Base-by-base conservation (phyloP, 2,113 vertebrate species). In the Syngnathoides biaculeatus region DNA sequence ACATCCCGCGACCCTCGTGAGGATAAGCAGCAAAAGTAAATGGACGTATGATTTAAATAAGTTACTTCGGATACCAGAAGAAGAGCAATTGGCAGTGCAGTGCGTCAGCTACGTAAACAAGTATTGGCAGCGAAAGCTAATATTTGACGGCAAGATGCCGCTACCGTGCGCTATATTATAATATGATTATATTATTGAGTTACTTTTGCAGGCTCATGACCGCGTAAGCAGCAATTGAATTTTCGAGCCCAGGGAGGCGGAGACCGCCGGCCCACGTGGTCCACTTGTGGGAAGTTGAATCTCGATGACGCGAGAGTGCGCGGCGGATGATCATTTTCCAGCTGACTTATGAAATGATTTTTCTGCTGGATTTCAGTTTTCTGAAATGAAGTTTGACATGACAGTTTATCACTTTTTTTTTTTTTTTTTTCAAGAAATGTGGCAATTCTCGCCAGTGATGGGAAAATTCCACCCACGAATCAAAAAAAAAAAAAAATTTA, bases 171-270 rank as follows among this genome's bases (percentile, higher is more conserved):
- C 27, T 13, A 38, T 47, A 47, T 50, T 30, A 27, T 64, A 45
- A 64, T 50, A 50, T 50, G 22, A 48, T 50, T 35, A 64, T 64
- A 48, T 48, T 64, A 64, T 64, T 64, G 63, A 64, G 27, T 64
- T 48, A 64, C 27, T n/a, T 48, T 64, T 48, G 20, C 27, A 45
- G 26, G 27, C 45, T 30, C 45, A 19, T 64, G 45, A 64, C 63
- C 14, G 45, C 6, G 15, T 64, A 47, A 45, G 42, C 42, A 47
- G 48, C 17, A 50, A 30, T 47, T 64, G 24, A 50, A 47, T 64
- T 47, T 50, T 35, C 11, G 6, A 38, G 19, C 45, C 9, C 10
- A 47, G 27, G 10, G 35, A 50, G 45, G 63, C 50, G 63, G 63
- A 50, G 43, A n/a, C n/a, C 63, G 48, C 50, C 5, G 26, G 12